Evolutionary conservation across 2,113 vertebrate genomes (phyloP).

Genomic region (Oriolus oriolus): DNA sequence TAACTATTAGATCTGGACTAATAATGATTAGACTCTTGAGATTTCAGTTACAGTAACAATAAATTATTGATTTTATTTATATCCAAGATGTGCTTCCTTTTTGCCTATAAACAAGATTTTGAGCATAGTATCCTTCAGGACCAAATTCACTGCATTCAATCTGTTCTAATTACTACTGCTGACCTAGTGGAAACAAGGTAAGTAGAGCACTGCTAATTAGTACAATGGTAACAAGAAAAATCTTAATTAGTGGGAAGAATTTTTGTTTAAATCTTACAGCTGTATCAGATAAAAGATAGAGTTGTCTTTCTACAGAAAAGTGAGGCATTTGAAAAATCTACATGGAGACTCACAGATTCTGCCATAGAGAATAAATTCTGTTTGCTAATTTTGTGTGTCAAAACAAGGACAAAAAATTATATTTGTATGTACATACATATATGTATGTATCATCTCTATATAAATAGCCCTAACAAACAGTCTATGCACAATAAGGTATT

Average conservation of each 20-base stretch:
- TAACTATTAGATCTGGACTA: not conserved
- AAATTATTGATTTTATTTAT: not conserved
- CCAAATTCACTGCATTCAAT: not conserved
- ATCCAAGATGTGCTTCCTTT: not conserved
- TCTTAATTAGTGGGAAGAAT: not conserved
- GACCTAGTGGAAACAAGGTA: conserved; percentile 24
- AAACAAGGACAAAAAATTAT: not conserved
- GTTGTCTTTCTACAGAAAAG: not conserved
- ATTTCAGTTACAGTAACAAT: not conserved
- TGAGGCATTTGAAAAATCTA: not conserved
- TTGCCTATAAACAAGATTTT: not conserved
- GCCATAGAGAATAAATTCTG: not conserved
- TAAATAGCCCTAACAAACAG: not conserved
- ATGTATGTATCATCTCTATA: not conserved
- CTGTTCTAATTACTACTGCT: conserved; percentile 39
- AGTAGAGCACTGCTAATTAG: conserved; percentile 54
- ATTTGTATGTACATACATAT: not conserved
- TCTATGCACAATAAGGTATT: not conserved
- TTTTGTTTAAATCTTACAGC: not conserved
- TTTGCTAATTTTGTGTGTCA: not conserved
- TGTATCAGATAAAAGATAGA: not conserved
- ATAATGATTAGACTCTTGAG: not conserved
- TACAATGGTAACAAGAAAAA: not conserved
- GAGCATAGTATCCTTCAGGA: not conserved
- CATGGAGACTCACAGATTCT: not conserved